These are phyloP conservation scores for Montipora efflorescens DNA, from an alignment of 64 coral and sea anemone species.

Conservation along the genomic window DNA sequence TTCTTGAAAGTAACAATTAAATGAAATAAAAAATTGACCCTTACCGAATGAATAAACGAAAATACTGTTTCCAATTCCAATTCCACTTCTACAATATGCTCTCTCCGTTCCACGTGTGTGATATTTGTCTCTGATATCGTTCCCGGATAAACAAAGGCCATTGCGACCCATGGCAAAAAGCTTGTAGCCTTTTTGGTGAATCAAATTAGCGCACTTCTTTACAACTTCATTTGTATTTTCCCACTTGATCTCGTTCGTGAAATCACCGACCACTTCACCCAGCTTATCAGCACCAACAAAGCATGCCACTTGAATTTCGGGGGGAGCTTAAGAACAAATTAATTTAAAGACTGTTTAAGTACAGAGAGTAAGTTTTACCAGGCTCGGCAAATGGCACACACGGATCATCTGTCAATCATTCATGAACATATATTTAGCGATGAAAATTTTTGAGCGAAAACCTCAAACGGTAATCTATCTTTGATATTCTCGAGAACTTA, in stretches of 20 bases:
- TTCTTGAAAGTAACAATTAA: not conserved
- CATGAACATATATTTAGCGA: too few species aligned
- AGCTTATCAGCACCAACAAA: constrained; percentile 44
- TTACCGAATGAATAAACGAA: constrained; percentile 46
- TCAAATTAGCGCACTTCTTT: constrained; percentile 25
- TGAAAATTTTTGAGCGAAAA: too few species aligned
- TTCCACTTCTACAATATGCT: not conserved
- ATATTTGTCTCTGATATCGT: not conserved
- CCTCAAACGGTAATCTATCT: too few species aligned
- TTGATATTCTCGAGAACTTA: too few species aligned
- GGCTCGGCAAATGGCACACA: too few species aligned
- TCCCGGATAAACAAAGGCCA: constrained; percentile 46
- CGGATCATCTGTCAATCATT: too few species aligned
- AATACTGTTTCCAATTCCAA: constrained; percentile 21
- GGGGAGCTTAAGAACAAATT: not conserved
- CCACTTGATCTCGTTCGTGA: constrained; percentile 14
- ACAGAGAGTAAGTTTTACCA: too few species aligned
- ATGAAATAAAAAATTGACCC: not conserved
- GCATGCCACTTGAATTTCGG: constrained; percentile 42
- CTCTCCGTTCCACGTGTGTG: not conserved
- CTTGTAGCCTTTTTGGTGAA: constrained; percentile 11
- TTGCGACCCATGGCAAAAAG: constrained; percentile 51
- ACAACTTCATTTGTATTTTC: constrained; percentile 37
- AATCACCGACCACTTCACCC: constrained; percentile 19
- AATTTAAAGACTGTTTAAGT: not conserved